Evolutionary conservation across 2,113 vertebrate genomes (phyloP).

Genomic region (Rhinoptilus africanus): DNA sequence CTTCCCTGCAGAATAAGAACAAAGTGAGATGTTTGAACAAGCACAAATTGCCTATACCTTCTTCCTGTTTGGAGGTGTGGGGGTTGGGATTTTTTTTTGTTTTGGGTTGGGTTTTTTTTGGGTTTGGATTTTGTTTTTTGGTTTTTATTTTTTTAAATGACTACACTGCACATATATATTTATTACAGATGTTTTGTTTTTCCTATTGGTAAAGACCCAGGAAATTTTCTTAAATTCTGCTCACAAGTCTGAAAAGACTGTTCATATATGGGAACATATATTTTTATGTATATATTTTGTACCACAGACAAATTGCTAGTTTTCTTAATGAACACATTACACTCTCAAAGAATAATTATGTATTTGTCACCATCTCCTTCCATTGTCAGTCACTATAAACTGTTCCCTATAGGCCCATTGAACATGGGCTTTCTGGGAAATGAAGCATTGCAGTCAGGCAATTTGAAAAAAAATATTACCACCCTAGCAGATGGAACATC

Average conservation of each 20-base stretch:
- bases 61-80: neutral
- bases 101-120: fast-evolving
- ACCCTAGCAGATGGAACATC: conserved; percentile 58
- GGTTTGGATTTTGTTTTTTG: neutral
- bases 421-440: conserved; percentile 50
- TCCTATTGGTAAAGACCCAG: neutral
- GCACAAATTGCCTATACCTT: neutral
- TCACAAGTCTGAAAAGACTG: neutral
- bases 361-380: conserved; percentile 38
- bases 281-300: neutral
- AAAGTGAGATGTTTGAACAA: neutral
- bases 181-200: neutral
- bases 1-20: neutral
- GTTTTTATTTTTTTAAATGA: neutral
- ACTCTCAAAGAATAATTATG: neutral
- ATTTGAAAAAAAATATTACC: conserved; percentile 52
- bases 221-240: neutral
- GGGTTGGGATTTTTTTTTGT: neutral
- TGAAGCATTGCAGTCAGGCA: conserved; percentile 42
- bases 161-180: neutral
- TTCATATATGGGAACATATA: neutral
- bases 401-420: neutral
- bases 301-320: neutral
- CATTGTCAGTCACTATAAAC: conserved; percentile 13
- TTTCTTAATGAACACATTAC: conserved; percentile 47